phyloP scores from a whole-genome alignment of 2,797 vertebrate genomes.

The Tamandua tetradactyla region DNA sequence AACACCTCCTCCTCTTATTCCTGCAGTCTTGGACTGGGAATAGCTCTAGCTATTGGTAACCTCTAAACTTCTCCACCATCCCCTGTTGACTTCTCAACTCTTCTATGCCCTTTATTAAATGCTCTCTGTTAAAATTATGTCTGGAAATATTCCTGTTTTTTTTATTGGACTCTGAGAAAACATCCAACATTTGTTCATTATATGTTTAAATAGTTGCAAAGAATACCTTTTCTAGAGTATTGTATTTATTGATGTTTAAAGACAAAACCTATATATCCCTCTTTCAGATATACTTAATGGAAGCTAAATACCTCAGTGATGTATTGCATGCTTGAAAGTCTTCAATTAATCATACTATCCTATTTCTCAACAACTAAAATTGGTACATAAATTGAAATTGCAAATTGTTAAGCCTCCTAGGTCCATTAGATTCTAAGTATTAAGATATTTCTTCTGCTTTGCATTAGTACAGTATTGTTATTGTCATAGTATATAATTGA shows the following conservation, averaged over 20 bases:
- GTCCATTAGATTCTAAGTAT: neutral
- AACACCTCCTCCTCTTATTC: neutral
- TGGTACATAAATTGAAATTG: neutral
- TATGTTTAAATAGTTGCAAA: conserved; percentile 27
- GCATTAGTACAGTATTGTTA: neutral
- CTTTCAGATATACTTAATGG: neutral
- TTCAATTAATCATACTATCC: neutral
- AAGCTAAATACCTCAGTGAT: neutral
- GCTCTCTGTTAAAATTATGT: neutral
- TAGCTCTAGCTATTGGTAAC: neutral
- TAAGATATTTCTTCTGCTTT: conserved; percentile 40
- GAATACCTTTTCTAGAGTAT: conserved; percentile 4
- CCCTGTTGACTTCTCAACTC: neutral
- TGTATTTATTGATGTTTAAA: neutral
- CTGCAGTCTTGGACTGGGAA: neutral
- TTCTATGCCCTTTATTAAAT: neutral
- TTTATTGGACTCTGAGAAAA: conserved; percentile 27
- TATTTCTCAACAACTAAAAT: conserved; percentile 46
- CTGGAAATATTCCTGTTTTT: conserved; percentile 13
- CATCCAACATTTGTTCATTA: neutral
- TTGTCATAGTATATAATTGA: neutral
- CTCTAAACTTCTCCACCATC: neutral
- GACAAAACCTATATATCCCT: neutral
- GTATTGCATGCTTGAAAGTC: conserved; percentile 8
- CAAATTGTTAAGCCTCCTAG: neutral